Percentiles rank a stretch among this genome's conserved stretches.
Evolutionary conservation across 2,888 invertebrate genomes (phyloP).

Genomic region (Dilophus febrilis): DNA sequence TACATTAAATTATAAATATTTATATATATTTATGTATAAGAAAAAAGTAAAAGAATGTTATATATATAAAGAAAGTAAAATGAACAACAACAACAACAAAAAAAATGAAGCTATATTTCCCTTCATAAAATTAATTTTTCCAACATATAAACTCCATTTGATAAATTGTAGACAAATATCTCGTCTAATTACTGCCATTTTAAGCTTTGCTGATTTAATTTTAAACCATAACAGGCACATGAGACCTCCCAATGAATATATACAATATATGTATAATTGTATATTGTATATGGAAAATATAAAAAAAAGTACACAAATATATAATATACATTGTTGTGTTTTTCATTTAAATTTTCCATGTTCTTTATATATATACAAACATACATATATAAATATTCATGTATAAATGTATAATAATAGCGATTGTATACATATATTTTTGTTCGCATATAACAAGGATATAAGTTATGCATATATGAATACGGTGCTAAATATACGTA

Average conservation of each 20-base stretch:
- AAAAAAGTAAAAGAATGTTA: too few relatives aligned
- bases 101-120: too few relatives aligned
- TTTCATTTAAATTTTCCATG: neutral
- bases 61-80: too few relatives aligned
- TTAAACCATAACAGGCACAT: conserved; percentile 12
- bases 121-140: too few relatives aligned
- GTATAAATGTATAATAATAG: neutral
- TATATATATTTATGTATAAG: too few relatives aligned
- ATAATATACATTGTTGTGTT: neutral
- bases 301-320: neutral
- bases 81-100: too few relatives aligned
- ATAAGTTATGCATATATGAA: neutral
- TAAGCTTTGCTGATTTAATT: conserved; percentile 12
- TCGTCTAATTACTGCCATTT: conserved; percentile 12
- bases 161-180: conserved; percentile 13
- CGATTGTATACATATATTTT: too few relatives aligned
- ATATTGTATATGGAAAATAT: neutral
- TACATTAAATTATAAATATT: too few relatives aligned
- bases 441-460: too few relatives aligned
- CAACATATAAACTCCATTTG: conserved; percentile 9
- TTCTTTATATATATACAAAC: neutral
- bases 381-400: neutral
- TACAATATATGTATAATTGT: too few relatives aligned
- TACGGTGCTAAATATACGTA: neutral
- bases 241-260: conserved; percentile 10